Evolutionary conservation across 2,797 vertebrate genomes (phyloP).

Genomic region (Peromyscus nudipes): DNA sequence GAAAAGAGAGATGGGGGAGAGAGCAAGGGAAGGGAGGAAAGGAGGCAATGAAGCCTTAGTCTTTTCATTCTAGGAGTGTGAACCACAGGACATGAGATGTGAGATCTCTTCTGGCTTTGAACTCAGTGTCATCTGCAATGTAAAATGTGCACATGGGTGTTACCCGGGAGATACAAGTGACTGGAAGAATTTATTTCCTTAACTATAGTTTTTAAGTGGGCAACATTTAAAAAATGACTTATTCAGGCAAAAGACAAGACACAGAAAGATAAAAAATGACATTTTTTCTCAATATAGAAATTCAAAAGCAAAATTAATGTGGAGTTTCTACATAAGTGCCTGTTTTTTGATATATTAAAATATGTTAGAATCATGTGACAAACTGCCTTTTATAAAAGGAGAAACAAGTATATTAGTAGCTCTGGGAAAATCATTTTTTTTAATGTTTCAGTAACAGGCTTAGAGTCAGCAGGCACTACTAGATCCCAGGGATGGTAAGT

Average conservation of each 20-base stretch:
- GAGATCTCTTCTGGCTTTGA: not conserved
- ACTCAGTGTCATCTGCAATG: not conserved
- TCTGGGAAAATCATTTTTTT: constrained; percentile 21
- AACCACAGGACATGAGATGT: not conserved
- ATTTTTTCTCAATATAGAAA: constrained; percentile 18
- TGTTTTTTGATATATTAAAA: constrained; percentile 13
- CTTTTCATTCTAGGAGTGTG: not conserved
- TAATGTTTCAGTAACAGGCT: not conserved
- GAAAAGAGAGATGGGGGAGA: not conserved
- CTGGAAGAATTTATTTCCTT: constrained; percentile 19
- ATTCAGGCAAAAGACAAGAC: constrained; percentile 21
- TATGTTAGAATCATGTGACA: constrained; percentile 12
- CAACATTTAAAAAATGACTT: constrained; percentile 17
- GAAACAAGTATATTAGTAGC: not conserved
- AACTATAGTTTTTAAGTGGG: constrained; percentile 21
- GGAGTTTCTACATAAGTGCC: not conserved
- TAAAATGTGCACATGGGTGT: not conserved
- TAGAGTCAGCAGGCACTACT: not conserved
- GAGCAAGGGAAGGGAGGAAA: not conserved
- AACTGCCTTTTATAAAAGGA: constrained; percentile 29
- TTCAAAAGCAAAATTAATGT: constrained; percentile 37
- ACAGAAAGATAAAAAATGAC: constrained; percentile 22
- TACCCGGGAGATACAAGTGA: not conserved
- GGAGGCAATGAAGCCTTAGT: not conserved
- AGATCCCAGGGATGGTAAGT: not conserved